A percentile compares a stretch with the other conserved stretches of the same genome.
Evolutionary conservation across 92 coral and sea anemone species (phyloP).

Genomic region (Nematostella vectensis): DNA sequence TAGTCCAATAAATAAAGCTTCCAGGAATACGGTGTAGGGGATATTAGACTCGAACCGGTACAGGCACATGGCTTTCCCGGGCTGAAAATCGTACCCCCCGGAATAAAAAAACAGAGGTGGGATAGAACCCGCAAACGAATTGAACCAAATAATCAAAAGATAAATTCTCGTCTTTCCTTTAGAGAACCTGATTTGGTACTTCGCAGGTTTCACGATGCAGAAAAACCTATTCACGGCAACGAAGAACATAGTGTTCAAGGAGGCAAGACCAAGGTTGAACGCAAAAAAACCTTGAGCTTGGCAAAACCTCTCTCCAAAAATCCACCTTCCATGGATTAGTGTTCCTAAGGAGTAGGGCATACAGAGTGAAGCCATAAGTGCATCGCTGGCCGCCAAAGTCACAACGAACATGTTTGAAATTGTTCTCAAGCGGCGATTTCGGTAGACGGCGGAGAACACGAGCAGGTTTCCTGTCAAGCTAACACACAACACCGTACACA

Average conservation of each 20-base stretch:
- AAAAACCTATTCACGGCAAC: constrained; percentile 45
- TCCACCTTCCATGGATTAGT: constrained; percentile 34
- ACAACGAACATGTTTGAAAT: constrained; percentile 41
- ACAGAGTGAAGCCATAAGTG: constrained; percentile 34
- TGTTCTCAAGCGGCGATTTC: constrained; percentile 41
- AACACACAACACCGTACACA: constrained; percentile 6
- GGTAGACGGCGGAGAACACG: constrained; percentile 29
- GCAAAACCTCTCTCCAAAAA: constrained; percentile 16
- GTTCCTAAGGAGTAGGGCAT: constrained; percentile 48
- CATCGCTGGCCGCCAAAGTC: constrained; percentile 48
- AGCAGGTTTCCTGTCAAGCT: constrained; percentile 28
- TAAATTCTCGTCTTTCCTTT: constrained; percentile 10
- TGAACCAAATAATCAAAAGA: constrained; percentile 26
- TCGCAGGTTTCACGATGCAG: constrained; percentile 27
- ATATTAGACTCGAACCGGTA: constrained; percentile 38
- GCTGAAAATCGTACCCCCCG: constrained; percentile 41
- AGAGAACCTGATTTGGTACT: constrained; percentile 19
- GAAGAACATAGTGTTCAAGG: constrained; percentile 44
- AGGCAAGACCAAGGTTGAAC: constrained; percentile 34
- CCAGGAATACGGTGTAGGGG: constrained; percentile 37
- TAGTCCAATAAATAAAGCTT: constrained; percentile 22
- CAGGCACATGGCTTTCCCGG: constrained; percentile 60
- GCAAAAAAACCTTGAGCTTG: constrained; percentile 42
- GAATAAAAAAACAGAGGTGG: constrained; percentile 38
- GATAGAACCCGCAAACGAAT: constrained; percentile 27